A percentile compares a stretch with the other conserved stretches of the same genome.
Evolutionary conservation across 2,888 invertebrate species (phyloP).

Genomic region (Metalampra italica): DNA sequence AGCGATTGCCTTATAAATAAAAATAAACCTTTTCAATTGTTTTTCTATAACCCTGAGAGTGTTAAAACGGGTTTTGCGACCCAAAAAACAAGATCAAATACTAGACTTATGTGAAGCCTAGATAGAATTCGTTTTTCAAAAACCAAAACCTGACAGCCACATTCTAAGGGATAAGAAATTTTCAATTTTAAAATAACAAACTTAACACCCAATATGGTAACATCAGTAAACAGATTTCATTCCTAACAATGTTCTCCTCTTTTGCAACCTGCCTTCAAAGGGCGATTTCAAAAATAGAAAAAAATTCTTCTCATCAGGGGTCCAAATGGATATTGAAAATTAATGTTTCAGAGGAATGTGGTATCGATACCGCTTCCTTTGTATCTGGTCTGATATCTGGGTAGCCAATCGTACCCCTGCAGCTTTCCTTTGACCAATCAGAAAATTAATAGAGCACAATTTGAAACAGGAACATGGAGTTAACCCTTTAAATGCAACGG

Average conservation of each 20-base stretch:
- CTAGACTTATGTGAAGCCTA: no score
- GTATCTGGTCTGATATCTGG: conserved; percentile 21
- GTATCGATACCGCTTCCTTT: conserved; percentile 35
- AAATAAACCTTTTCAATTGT: no score
- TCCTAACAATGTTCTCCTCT: no score
- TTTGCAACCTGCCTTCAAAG: no score
- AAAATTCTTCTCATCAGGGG: conserved; percentile 22
- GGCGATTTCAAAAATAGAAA: conserved; percentile 23
- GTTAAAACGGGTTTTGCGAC: no score
- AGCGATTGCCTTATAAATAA: no score
- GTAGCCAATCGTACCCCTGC: conserved; percentile 19
- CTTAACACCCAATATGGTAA: not conserved
- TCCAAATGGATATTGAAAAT: conserved; percentile 47
- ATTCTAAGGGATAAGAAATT: no score
- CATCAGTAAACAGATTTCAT: not conserved
- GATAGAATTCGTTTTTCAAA: no score
- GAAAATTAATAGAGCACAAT: conserved; percentile 14
- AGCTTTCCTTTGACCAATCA: conserved; percentile 56
- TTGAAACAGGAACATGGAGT: not conserved
- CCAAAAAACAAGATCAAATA: no score
- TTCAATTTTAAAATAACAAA: no score
- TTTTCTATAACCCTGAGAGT: no score
- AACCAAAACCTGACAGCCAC: no score
- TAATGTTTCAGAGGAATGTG: conserved; percentile 46
- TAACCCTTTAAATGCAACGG: not conserved